Base-by-base conservation (phyloP, 92 coral and sea anemone genomes). In the Palythoa heliodiscus region DNA sequence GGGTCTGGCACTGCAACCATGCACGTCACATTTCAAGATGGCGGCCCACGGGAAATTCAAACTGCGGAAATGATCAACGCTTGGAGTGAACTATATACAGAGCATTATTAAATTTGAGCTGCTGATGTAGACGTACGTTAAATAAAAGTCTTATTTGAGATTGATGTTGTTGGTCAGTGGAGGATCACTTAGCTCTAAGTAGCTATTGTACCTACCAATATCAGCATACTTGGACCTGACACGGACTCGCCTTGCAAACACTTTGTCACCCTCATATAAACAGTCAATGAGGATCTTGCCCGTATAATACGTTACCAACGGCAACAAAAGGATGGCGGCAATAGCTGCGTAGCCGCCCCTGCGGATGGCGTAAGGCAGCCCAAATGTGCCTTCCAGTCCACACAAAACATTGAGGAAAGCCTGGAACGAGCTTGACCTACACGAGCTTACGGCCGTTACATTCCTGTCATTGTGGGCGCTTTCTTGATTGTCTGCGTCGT, bases 231-330 rank as follows among this genome's bases (percentile, higher is more conserved):
- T 80, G 60, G 39, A 10, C 16, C 84, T 64, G 60, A 80, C 74
- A 23, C 74, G 57, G 37, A 80, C 84, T 25, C 84, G 19, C 22
- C 84, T 80, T 9, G 84, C 74, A 25, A 80, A 66, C 55, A 80
- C 84, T 67, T 67, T 80, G 37, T 80, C 84, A 0, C 84, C 84
- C 13, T 80, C 84, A 55, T 80, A 80, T 63, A 80, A 66, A 47
- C 84, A 80, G 63, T 80, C 84, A 48, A 80, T 80, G 47, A 80
- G 84, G 16, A 80, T 66, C 55, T 17, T 64, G 11, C 84, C 84
- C 24, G 84, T 80, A 74, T 66, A 80, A 52, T 80, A 80, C 58
- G 84, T 80, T 40, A 80, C 73, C 16, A 80, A 4, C 8, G 84
- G 84, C 52, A 80, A 47, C 43, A 80, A 4, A 7, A 80, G 75